Evolutionary conservation across 1,140 invertebrate genomes (phyloP).

Genomic region (Lucilia cuprina): DNA sequence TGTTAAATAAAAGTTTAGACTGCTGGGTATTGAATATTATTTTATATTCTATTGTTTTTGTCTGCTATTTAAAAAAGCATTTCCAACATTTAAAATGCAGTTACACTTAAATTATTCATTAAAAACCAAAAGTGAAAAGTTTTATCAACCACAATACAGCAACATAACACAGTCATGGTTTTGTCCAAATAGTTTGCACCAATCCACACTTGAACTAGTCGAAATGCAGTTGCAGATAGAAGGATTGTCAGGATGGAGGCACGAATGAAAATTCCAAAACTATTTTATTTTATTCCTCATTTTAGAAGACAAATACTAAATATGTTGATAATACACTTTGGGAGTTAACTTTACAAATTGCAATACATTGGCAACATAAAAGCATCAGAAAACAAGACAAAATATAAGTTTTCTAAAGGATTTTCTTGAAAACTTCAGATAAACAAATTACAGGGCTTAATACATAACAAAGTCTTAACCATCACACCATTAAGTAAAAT

Average conservation of each 20-base stretch:
- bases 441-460: not conserved
- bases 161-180: not conserved
- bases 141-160: slow-evolving; percentile 13
- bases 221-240: not conserved
- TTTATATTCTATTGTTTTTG: not conserved
- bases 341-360: slow-evolving; percentile 18
- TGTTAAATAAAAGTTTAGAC: not conserved
- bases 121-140: slow-evolving; percentile 40
- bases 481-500: too few species aligned
- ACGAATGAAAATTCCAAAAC: not conserved
- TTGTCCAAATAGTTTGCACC: not conserved
- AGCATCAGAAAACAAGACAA: not conserved
- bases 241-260: too few species aligned
- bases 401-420: slow-evolving; percentile 23
- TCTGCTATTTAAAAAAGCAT: not conserved
- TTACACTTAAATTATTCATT: slow-evolving; percentile 39
- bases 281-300: not conserved
- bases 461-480: too few species aligned
- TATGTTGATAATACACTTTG: slow-evolving; percentile 26
- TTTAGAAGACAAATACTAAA: not conserved
- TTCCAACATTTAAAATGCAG: slow-evolving; percentile 24
- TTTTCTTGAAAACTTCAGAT: slow-evolving; percentile 8
- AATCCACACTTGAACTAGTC: not conserved
- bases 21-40: not conserved
- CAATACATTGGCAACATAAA: slow-evolving; percentile 9